Base-by-base conservation (phyloP, 2,888 invertebrate species). In the Drosophila setosimentum region DNA sequence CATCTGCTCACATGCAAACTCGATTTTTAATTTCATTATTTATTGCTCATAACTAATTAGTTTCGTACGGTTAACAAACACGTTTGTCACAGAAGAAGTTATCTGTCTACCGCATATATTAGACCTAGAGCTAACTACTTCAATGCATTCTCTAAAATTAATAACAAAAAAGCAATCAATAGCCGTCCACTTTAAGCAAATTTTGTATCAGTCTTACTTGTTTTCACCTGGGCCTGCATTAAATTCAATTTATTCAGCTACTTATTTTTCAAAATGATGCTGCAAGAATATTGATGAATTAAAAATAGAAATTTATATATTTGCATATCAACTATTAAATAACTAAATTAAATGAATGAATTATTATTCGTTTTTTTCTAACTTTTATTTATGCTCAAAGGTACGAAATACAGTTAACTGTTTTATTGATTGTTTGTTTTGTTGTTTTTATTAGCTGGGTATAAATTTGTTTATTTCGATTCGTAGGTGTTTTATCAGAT, bases 361-460 rank as follows among this genome's bases (percentile, higher is more conserved):
- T 18, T n/a, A 27, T 37, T 7, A 10, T 55, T n/a, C 6, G 2
- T 50, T 61, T 51, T 63, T 53, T 66, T 35, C 55, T 27, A 21
- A 24, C 62, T 65, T 63, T 57, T 74, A 78, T 67, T 66, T 64
- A 63, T 78, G 69, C 69, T 82, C 82, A 70, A 78, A 75, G 79
- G 75, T 78, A 82, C 82, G 79, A 79, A 78, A 78, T 78, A 79
- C 75, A 78, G 67, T 82, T 69, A 78, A 78, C 78, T 78, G 66
- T 73, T 68, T 78, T 53, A 49, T 78, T 76, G 51, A 65, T 68
- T 54, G 33, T 54, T 68, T 37, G 35, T 73, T 51, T 51, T 30
- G 18, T 54, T 24, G 3, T 54, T 54, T 66, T 73, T 53, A 42
- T 79, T 51, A 69, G 58, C 21, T 54, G 54, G 53, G 32, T 53